phyloP scores from a whole-genome alignment of 2,888 invertebrate species.

The Coleophora flavipennella region DNA sequence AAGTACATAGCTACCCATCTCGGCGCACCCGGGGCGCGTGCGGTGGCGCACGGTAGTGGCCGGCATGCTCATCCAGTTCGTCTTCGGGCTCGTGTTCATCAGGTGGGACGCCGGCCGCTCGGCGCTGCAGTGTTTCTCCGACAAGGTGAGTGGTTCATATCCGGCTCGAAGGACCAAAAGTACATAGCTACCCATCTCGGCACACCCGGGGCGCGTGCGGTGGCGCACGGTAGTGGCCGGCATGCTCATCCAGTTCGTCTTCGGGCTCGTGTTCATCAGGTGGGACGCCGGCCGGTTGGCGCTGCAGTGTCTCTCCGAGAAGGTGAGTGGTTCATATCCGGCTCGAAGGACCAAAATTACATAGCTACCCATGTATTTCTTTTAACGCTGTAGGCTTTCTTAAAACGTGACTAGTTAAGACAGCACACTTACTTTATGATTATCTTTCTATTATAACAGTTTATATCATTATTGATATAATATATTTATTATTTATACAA shows the following conservation, averaged over 20 bases:
- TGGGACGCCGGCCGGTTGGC: slow-evolving; percentile 85
- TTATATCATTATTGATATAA: too few species aligned
- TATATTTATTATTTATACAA: too few species aligned
- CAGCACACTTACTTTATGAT: too few species aligned
- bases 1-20: too few species aligned
- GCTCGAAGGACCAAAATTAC: too few species aligned
- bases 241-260: slow-evolving; percentile 84
- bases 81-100: slow-evolving; percentile 87
- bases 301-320: slow-evolving; percentile 77
- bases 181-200: too few species aligned
- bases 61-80: slow-evolving; percentile 88
- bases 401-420: too few species aligned
- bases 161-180: too few species aligned
- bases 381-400: too few species aligned
- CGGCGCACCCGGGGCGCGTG: slow-evolving; percentile 66
- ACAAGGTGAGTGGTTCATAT: too few species aligned
- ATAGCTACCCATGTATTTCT: too few species aligned
- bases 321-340: slow-evolving; percentile 56
- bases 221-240: slow-evolving; percentile 90
- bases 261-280: slow-evolving; percentile 88
- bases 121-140: slow-evolving; percentile 79
- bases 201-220: slow-evolving; percentile 74
- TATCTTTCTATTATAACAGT: too few species aligned
- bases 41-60: slow-evolving; percentile 90
- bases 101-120: slow-evolving; percentile 85